Evolutionary conservation across 2,888 invertebrate species (phyloP).

Genomic region (Drosophila villosipedis): DNA sequence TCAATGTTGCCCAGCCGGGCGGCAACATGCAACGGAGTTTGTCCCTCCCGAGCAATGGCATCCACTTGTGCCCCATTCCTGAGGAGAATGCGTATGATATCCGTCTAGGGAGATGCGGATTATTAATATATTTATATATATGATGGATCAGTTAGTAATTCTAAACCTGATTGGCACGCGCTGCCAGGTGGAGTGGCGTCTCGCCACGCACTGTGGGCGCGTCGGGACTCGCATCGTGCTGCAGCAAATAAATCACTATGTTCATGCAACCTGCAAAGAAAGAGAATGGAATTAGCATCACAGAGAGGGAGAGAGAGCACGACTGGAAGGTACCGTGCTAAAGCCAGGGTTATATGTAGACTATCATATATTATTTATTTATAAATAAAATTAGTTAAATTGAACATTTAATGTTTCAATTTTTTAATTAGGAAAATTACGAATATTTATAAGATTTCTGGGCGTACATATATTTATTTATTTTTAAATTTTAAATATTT

Average conservation of each 20-base stretch:
- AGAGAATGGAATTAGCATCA: background rate
- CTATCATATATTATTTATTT: too few species aligned
- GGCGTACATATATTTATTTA: background rate
- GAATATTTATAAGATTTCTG: too few species aligned
- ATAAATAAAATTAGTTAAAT: too few species aligned
- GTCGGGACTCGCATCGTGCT: conserved; percentile 97
- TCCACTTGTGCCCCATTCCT: conserved; percentile 95
- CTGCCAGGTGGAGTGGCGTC: conserved; percentile 98
- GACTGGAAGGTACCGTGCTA: background rate
- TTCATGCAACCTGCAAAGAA: conserved; percentile 92
- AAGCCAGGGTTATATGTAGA: too few species aligned
- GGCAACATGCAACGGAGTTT: conserved; percentile 98
- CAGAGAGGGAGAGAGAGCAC: background rate
- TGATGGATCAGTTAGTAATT: background rate
- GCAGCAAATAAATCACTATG: conserved; percentile 97
- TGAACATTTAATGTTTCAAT: too few species aligned
- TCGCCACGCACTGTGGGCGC: conserved; percentile 98
- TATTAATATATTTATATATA: background rate
- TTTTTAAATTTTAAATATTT: background rate
- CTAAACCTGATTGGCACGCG: conserved; percentile 92
- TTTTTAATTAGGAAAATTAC: too few species aligned
- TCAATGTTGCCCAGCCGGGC: conserved; percentile 97
- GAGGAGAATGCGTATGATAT: conserved; percentile 97
- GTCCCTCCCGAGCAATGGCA: conserved; percentile 92
- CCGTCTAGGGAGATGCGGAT: conserved; percentile 88